These are phyloP conservation scores for Hemicordylus capensis DNA, from an alignment of 2,113 vertebrate genomes.

Conservation along the genomic window DNA sequence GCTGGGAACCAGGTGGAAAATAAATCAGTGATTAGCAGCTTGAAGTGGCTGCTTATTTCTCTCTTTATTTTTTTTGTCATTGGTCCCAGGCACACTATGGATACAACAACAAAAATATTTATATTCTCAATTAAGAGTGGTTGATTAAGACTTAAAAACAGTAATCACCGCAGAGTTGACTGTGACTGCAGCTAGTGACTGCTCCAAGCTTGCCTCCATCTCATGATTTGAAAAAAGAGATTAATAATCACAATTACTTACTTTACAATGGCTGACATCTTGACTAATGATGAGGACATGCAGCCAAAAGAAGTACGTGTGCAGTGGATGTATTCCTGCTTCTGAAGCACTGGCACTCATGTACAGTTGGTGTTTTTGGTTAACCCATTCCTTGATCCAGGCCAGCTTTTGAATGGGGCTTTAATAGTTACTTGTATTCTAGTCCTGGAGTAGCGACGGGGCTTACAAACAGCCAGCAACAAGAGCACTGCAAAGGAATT, in stretches of 20 bases:
- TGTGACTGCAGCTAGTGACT: not conserved
- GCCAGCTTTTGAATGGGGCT: too few relatives aligned
- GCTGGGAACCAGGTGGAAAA: constrained; percentile 1
- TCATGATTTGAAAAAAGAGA: not conserved
- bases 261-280: not conserved
- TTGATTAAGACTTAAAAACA: constrained; percentile 18
- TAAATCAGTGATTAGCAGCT: not conserved
- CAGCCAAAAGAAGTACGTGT: too few relatives aligned
- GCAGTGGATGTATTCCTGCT: too few relatives aligned
- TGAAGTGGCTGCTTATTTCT: not conserved
- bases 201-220: not conserved
- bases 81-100: not conserved
- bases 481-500: too few relatives aligned
- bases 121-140: constrained; percentile 41
- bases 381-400: too few relatives aligned
- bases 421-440: too few relatives aligned
- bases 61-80: not conserved
- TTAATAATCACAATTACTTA: not conserved
- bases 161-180: not conserved
- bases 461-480: too few relatives aligned
- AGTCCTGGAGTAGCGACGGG: too few relatives aligned
- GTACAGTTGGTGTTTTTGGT: too few relatives aligned
- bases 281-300: too few relatives aligned
- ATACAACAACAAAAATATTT: not conserved
- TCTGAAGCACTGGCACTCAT: too few relatives aligned